Base-by-base conservation (phyloP, 1,140 invertebrate species). In the Teleogryllus occipitalis region DNA sequence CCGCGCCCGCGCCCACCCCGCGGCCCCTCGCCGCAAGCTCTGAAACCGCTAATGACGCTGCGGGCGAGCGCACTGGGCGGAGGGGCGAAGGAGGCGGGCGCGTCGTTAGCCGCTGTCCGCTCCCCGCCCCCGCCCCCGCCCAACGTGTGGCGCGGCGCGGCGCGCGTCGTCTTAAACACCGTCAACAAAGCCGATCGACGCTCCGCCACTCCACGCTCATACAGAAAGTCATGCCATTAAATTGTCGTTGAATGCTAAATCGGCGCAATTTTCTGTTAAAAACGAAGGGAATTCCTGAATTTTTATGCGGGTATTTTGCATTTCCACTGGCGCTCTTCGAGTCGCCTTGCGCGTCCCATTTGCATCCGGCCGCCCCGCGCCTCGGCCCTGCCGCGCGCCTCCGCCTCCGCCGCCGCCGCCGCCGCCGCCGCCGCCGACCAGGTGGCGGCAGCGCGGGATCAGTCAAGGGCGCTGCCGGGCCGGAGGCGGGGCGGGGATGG, bases 231-330 rank as follows among this genome's bases (percentile, higher is more conserved):
- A 18, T 65, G 54, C 54, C 54, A 65, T 65, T 65, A 65, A 54
- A 65, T 65, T 65, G 54, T 65, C 54, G 54, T 54, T 65, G 54
- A 65, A 65, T 65, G 54, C 54, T 18, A 65, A 65, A 65, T 65
- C 2, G 0, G 54, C 54, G 54, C 54, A 10, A 18, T 65, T 65
- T 65, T 65, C 18, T 65, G 54, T 65, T 65, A 10, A 65, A 65
- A 65, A 65, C 54, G 54, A 65, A 7, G 54, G 18, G 7, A 65
- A 3, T 65, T 7, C 54, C 7, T 10, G 54, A 65, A 65, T 65
- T 65, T 65, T 65, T 65, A 65, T 65, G 54, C 54, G 54, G 10
- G 10, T 65, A 65, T 65, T 65, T 65, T 65, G 54, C 54, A 65
- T 65, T 65, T 18, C 54, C 54, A 18, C 54, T 65, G 54, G 54